Evolutionary conservation across 2,888 invertebrate genomes (phyloP).

Genomic region (Drosophila stalkeri): DNA sequence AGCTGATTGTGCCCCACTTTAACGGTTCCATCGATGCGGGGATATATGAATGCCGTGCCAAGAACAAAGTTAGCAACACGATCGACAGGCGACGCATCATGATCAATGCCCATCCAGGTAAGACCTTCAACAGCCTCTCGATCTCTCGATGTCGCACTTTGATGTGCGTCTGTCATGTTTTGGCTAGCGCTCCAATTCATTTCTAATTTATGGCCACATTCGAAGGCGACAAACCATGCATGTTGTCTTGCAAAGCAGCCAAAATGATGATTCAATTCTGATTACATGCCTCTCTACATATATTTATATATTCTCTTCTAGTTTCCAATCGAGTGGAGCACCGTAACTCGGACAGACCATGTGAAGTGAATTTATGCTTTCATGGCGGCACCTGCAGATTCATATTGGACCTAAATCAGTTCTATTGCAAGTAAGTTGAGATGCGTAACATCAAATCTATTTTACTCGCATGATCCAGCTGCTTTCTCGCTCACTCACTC

Average conservation of each 20-base stretch:
- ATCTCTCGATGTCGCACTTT: conserved; percentile 25
- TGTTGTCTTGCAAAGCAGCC: conserved; percentile 16
- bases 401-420: conserved; percentile 91
- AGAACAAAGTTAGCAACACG: conserved; percentile 85
- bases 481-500: not conserved
- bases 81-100: conserved; percentile 83
- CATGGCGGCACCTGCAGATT: conserved; percentile 95
- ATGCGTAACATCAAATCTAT: not conserved
- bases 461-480: conserved; percentile 10
- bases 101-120: conserved; percentile 84
- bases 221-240: conserved; percentile 54
- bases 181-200: conserved; percentile 74
- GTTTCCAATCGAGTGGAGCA: conserved; percentile 84
- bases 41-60: conserved; percentile 93
- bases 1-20: conserved; percentile 91
- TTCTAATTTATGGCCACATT: conserved; percentile 74
- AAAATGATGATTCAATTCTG: conserved; percentile 13
- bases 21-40: conserved; percentile 91
- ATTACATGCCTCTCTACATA: not conserved
- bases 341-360: conserved; percentile 78
- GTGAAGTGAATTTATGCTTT: conserved; percentile 90
- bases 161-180: conserved; percentile 51
- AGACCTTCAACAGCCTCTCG: conserved; percentile 41
- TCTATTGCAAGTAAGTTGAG: conserved; percentile 93
- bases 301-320: conserved; percentile 60